Evolutionary conservation across 2,797 vertebrate genomes (phyloP).

Genomic region (Craterocephalus amniculus): DNA sequence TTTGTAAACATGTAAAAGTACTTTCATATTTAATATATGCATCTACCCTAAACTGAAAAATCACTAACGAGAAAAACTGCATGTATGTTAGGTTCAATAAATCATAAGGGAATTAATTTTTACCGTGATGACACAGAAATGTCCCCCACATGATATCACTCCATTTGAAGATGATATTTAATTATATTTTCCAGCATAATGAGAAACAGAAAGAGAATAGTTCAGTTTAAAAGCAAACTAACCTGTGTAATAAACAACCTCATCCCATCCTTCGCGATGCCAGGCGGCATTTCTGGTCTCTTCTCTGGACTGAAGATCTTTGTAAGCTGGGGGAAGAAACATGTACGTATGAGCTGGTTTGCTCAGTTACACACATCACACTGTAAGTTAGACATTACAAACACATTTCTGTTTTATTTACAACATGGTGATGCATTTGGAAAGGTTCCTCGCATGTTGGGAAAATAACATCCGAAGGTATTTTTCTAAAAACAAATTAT

Average conservation of each 20-base stretch:
- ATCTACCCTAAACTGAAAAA: no score
- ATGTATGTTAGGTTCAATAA: no score
- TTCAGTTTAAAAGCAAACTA: constrained; percentile 27
- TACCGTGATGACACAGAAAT: no score
- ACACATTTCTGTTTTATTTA: no score
- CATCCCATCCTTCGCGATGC: constrained; percentile 96
- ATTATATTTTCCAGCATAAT: not conserved
- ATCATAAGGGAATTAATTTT: no score
- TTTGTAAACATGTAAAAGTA: no score
- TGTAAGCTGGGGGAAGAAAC: constrained; percentile 86
- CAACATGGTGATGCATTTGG: no score
- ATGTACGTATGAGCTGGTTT: not conserved
- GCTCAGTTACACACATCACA: not conserved
- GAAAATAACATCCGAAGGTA: not conserved
- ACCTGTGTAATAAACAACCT: constrained; percentile 97
- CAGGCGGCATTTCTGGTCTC: constrained; percentile 93
- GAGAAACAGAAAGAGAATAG: not conserved
- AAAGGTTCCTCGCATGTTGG: not conserved
- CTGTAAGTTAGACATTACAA: not conserved
- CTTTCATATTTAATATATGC: no score
- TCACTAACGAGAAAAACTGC: no score
- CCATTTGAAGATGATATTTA: not conserved
- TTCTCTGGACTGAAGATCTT: constrained; percentile 94
- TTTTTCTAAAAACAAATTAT: not conserved
- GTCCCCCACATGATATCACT: no score